A percentile compares a stretch with the other conserved stretches of the same genome.
These are phyloP conservation scores for Phytoseiulus persimilis DNA, from an alignment of 2,888 invertebrate species.

Conservation along the genomic window DNA sequence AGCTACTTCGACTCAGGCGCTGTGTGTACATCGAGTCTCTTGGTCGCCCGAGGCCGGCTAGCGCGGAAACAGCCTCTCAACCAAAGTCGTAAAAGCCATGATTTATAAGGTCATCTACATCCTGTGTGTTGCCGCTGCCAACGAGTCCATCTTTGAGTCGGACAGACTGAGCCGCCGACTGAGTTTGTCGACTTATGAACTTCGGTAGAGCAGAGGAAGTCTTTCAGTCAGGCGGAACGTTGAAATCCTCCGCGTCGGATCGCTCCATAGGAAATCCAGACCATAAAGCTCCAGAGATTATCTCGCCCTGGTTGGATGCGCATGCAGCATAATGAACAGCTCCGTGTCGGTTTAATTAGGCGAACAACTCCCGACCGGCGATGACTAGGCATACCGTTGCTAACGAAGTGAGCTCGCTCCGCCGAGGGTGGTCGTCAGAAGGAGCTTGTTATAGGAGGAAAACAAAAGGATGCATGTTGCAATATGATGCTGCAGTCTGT, in stretches of 20 bases:
- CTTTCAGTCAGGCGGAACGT: not conserved
- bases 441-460: not conserved
- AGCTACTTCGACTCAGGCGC: not conserved
- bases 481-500: not conserved
- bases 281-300: not conserved
- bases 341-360: not conserved
- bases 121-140: not conserved
- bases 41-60: not conserved
- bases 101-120: not conserved
- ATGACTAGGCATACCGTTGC: not conserved
- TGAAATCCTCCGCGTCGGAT: not conserved
- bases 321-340: not conserved
- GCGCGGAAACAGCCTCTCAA: not conserved
- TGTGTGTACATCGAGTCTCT: not conserved
- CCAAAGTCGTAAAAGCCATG: not conserved
- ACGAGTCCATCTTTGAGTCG: not conserved
- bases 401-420: not conserved
- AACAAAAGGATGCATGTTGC: conserved; percentile 5
- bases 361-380: not conserved
- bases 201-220: no score
- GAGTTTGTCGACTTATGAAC: not conserved
- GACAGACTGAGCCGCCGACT: not conserved
- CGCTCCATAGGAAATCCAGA: not conserved
- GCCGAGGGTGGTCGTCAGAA: not conserved
- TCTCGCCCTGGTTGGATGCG: not conserved